Conservation (phyloP, 2,888 invertebrate genomes). For the Dolomedes plantarius region DNA sequence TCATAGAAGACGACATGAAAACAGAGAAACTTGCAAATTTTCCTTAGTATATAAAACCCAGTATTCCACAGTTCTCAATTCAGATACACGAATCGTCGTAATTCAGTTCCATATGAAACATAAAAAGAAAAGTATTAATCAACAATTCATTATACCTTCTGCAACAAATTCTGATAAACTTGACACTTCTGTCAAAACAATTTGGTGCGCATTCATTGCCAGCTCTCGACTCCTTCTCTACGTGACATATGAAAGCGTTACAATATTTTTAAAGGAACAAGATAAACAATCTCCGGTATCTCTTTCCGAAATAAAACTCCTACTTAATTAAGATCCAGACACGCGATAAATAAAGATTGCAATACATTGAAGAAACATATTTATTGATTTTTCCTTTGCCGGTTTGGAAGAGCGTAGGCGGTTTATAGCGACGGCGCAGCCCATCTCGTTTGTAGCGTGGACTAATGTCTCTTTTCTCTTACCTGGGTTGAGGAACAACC, state of each 20-base stretch:
- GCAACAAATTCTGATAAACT: too few relatives aligned
- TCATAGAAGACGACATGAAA: too few relatives aligned
- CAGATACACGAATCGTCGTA: too few relatives aligned
- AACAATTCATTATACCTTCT: too few relatives aligned
- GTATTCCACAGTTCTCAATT: too few relatives aligned
- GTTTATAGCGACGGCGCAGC: not conserved
- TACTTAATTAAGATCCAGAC: slow-evolving; percentile 14
- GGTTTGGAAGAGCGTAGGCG: not conserved
- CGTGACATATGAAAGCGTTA: not conserved
- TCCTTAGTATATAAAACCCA: too few relatives aligned
- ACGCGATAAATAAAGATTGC: slow-evolving; percentile 14
- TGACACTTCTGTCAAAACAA: not conserved
- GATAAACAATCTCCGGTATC: not conserved
- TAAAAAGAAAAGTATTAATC: too few relatives aligned
- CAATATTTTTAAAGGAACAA: not conserved
- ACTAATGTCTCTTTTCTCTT: not conserved
- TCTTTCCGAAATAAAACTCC: not conserved
- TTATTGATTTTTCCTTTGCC: not conserved
- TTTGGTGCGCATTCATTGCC: not conserved
- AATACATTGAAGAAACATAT: not conserved
- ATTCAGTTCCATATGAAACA: too few relatives aligned
- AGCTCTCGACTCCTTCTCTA: not conserved
- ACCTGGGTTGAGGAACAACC: not conserved
- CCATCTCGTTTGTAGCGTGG: not conserved
- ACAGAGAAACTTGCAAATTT: too few relatives aligned